Conservation (phyloP, 2,113 vertebrate genomes). For the Phyllostomus hastatus region DNA sequence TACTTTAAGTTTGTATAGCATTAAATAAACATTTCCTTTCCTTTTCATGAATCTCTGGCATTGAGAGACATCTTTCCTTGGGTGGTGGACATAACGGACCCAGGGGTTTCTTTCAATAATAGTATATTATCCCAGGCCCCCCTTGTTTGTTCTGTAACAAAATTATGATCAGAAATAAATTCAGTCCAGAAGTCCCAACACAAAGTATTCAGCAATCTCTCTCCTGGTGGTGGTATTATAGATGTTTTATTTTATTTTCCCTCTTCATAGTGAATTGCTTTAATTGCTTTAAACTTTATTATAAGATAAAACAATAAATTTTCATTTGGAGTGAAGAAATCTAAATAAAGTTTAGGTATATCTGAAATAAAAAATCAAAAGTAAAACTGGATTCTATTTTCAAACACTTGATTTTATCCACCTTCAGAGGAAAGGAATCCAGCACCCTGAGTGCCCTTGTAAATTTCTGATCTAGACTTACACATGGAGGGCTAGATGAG, state of each 20-base stretch:
- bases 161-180: background rate
- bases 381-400: background rate
- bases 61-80: too few relatives aligned
- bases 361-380: background rate
- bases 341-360: background rate
- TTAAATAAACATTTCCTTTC: too few relatives aligned
- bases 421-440: background rate
- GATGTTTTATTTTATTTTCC: background rate
- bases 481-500: background rate
- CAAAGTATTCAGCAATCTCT: background rate
- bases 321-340: background rate
- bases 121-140: too few relatives aligned
- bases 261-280: background rate
- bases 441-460: background rate
- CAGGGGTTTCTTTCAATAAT: too few relatives aligned
- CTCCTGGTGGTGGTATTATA: background rate
- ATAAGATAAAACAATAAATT: background rate
- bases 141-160: too few relatives aligned
- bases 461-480: background rate
- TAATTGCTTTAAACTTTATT: background rate
- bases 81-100: too few relatives aligned
- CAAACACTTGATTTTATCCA: background rate
- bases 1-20: too few relatives aligned
- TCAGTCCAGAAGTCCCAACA: background rate
- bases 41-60: too few relatives aligned